phyloP scores from a whole-genome alignment of 2,113 vertebrate genomes.

The Lontra canadensis region DNA sequence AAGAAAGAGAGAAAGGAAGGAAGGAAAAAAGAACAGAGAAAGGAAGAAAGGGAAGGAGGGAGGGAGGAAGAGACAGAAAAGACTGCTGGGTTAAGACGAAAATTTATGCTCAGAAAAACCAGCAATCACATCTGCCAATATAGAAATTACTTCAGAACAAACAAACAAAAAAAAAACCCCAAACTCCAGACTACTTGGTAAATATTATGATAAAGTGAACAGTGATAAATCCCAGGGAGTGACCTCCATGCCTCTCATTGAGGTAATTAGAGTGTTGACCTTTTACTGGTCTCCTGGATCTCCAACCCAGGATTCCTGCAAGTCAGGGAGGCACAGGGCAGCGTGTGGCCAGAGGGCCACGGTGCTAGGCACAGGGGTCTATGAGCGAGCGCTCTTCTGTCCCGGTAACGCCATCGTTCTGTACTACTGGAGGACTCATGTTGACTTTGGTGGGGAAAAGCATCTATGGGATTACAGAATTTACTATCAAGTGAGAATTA shows the following conservation, averaged over 20 bases:
- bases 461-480: not conserved
- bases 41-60: not conserved
- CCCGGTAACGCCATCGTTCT: not conserved
- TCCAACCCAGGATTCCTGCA: not conserved
- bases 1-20: not conserved
- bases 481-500: not conserved
- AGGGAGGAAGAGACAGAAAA: not conserved
- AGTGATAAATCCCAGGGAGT: not conserved
- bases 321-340: not conserved
- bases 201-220: not conserved
- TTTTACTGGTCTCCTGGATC: not conserved
- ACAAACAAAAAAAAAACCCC: not conserved
- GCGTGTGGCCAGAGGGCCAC: too few relatives aligned
- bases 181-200: not conserved
- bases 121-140: not conserved
- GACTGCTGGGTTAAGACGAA: not conserved
- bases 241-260: not conserved
- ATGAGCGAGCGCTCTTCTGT: not conserved
- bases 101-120: not conserved
- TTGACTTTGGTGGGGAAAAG: not conserved
- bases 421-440: not conserved
- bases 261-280: not conserved
- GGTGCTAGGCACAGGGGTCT: not conserved
- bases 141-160: not conserved
- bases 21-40: accelerated